A percentile compares a stretch with the other conserved stretches of the same genome.
Evolutionary conservation across 2,113 vertebrate genomes (phyloP).

Genomic region (Sapajus apella): DNA sequence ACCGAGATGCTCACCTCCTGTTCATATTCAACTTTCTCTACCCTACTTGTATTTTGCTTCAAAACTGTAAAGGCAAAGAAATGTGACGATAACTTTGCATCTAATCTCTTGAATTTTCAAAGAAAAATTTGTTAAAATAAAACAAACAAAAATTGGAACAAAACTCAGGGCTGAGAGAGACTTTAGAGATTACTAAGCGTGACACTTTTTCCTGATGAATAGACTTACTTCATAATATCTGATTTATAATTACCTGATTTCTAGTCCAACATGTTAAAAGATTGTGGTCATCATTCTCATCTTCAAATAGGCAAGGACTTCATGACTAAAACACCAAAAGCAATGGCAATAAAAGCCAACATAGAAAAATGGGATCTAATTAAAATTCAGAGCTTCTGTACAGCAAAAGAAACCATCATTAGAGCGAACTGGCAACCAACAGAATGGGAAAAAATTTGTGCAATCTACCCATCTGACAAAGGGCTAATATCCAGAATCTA

Average conservation of each 20-base stretch:
- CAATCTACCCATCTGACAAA: too few relatives aligned
- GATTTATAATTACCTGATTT: neutral
- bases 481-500: too few relatives aligned
- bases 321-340: too few relatives aligned
- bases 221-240: neutral
- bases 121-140: neutral
- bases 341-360: too few relatives aligned
- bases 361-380: too few relatives aligned
- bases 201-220: neutral
- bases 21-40: neutral
- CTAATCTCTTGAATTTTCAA: neutral
- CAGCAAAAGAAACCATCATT: too few relatives aligned
- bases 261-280: neutral
- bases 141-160: neutral
- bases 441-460: too few relatives aligned
- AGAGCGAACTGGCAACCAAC: too few relatives aligned
- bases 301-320: neutral
- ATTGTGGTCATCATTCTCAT: neutral
- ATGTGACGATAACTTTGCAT: slow-evolving; percentile 2
- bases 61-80: slow-evolving; percentile 24
- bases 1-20: neutral
- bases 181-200: neutral
- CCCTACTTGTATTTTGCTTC: neutral
- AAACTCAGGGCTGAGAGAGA: neutral
- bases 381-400: too few relatives aligned